Conservation (phyloP, 1,140 invertebrate genomes). For the Bombus breviceps region DNA sequence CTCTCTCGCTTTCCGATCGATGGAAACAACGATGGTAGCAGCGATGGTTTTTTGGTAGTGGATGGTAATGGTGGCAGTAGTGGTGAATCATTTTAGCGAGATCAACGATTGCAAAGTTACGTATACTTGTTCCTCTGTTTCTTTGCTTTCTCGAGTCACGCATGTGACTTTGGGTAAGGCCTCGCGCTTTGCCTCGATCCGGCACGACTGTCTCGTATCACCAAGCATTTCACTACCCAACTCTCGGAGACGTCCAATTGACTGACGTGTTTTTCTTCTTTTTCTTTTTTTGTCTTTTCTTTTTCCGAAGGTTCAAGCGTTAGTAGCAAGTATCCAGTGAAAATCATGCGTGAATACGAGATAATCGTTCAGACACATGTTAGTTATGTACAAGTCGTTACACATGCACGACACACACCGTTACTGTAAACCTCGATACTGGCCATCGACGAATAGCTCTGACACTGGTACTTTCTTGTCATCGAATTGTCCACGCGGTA, state of each 20-base stretch:
- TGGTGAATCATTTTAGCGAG: conserved; percentile 55
- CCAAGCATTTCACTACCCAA: not conserved
- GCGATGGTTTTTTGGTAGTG: conserved; percentile 30
- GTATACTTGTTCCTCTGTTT: conserved; percentile 39
- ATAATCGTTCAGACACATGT: conserved; percentile 56
- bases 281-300: not conserved
- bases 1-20: conserved; percentile 30
- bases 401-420: conserved; percentile 59
- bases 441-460: conserved; percentile 36
- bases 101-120: conserved; percentile 54
- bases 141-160: conserved; percentile 52
- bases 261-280: not conserved
- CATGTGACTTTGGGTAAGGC: conserved; percentile 66
- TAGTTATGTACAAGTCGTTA: conserved; percentile 59
- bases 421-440: conserved; percentile 27
- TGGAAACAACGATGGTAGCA: conserved; percentile 36
- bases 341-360: conserved; percentile 46
- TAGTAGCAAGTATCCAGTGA: not conserved
- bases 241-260: not conserved
- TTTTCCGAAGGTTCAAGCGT: not conserved
- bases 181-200: conserved; percentile 55
- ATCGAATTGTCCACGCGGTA: conserved; percentile 37
- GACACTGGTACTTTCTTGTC: conserved; percentile 31
- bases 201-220: conserved; percentile 50
- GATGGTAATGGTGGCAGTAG: conserved; percentile 55